Conservation (phyloP, 2,113 vertebrate species). For the Bos taurus region ARS-UCD2.0 NC_037339.1:75372001-75372500, state of each 20-base stretch:
- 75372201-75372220: background rate
- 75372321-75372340: background rate
- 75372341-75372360: background rate
- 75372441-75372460: too few species aligned
- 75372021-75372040: background rate
- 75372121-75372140: background rate
- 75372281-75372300: background rate
- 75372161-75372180: background rate
- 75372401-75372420: too few species aligned
- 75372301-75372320: background rate
- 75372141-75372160: background rate
- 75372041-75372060: background rate
- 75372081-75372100: too few species aligned
- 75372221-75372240: background rate
- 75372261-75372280: accelerated
- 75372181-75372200: background rate
- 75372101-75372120: background rate
- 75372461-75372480: too few species aligned
- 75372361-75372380: background rate
- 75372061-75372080: background rate
- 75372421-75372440: too few species aligned
- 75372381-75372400: too few species aligned
- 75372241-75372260: background rate
- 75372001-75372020: background rate
- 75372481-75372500: too few species aligned